phyloP scores from a whole-genome alignment of 2,888 invertebrate species.

The Drosophila conformis region DNA sequence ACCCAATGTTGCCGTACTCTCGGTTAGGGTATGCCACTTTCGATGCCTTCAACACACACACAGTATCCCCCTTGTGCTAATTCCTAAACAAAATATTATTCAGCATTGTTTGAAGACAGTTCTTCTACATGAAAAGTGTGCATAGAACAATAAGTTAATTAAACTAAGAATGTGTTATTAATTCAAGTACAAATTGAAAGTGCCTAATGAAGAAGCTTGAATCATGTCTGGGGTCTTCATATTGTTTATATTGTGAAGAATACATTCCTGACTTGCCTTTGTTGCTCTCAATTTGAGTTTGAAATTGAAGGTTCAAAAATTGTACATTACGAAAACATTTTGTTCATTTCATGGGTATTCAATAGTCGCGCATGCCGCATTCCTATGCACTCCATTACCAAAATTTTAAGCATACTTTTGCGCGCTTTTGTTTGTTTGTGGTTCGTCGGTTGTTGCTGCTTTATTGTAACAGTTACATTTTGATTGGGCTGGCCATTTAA shows the following conservation, averaged over 20 bases:
- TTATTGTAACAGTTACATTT: conserved; percentile 53
- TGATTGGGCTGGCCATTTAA: conserved; percentile 68
- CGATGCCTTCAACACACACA: neutral
- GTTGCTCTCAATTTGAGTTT: neutral
- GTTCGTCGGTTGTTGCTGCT: conserved; percentile 37
- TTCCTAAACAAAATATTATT: neutral
- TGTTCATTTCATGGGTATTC: conserved; percentile 3
- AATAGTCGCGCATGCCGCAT: neutral
- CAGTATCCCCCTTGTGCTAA: neutral
- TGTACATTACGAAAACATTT: neutral
- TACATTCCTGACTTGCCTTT: neutral
- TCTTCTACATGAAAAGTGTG: neutral
- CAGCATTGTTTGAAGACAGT: neutral
- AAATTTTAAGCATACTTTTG: conserved; percentile 47
- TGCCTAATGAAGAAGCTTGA: neutral
- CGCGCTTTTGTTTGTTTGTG: conserved; percentile 31
- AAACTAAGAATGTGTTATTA: neutral
- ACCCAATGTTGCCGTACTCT: neutral
- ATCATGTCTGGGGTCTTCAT: neutral
- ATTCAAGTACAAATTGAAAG: neutral
- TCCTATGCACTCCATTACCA: neutral
- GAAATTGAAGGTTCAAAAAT: neutral
- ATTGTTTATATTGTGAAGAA: neutral
- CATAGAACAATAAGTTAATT: neutral
- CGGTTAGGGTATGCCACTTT: neutral